Evolutionary conservation across 2,888 invertebrate genomes (phyloP).

Genomic region (Molanna angustata): DNA sequence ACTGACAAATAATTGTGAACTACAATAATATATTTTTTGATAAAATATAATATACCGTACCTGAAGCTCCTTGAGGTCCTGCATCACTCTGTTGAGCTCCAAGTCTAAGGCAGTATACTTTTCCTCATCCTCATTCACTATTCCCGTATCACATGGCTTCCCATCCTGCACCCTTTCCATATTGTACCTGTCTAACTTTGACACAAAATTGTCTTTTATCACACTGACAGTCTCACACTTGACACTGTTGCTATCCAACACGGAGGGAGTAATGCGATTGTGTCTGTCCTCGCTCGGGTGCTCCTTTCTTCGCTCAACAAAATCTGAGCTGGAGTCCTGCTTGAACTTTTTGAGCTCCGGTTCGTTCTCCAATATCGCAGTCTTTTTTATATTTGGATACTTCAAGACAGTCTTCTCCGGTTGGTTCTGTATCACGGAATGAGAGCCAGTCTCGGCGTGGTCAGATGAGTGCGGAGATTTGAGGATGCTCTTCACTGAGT

Average conservation of each 20-base stretch:
- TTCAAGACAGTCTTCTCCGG: slow-evolving; percentile 5
- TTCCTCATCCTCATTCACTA: slow-evolving; percentile 9
- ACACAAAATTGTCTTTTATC: slow-evolving; percentile 28
- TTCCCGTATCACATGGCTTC: not conserved
- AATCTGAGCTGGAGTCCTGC: slow-evolving; percentile 11
- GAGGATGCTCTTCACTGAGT: slow-evolving; percentile 19
- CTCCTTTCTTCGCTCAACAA: slow-evolving; percentile 3
- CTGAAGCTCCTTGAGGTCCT: slow-evolving; percentile 29
- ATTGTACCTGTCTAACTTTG: slow-evolving; percentile 29
- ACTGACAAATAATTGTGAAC: too few relatives aligned
- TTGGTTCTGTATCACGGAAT: slow-evolving; percentile 11
- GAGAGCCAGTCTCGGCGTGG: not conserved
- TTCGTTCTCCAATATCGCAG: slow-evolving; percentile 3
- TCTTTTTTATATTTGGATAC: slow-evolving; percentile 15
- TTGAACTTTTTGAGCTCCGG: slow-evolving; percentile 25
- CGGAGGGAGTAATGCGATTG: not conserved
- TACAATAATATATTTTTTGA: too few relatives aligned
- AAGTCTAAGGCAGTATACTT: slow-evolving; percentile 18
- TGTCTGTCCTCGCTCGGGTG: slow-evolving; percentile 10
- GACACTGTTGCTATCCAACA: slow-evolving; percentile 5
- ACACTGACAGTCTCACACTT: slow-evolving; percentile 26
- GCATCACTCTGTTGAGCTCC: slow-evolving; percentile 30
- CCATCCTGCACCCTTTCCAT: slow-evolving; percentile 8
- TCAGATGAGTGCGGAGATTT: slow-evolving; percentile 13
- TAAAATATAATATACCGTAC: slow-evolving; percentile 13